These are phyloP conservation scores for Orthosia gothica DNA, from an alignment of 2,888 invertebrate species.

Conservation along the genomic window DNA sequence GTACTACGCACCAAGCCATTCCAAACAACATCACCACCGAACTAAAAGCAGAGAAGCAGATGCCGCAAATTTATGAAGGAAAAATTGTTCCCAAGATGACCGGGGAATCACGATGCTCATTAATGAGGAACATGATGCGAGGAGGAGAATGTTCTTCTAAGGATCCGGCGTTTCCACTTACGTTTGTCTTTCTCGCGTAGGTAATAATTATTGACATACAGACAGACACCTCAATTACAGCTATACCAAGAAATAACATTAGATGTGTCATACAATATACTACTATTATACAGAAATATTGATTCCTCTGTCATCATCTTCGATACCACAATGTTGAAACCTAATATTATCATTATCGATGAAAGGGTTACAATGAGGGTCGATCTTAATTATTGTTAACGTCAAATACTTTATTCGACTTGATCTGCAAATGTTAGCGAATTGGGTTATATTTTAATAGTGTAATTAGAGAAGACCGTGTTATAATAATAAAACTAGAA, in stretches of 20 bases:
- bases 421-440: constrained; percentile 9
- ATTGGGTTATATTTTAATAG: constrained; percentile 30
- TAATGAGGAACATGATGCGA: too few relatives aligned
- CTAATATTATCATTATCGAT: constrained; percentile 44
- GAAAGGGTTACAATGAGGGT: constrained; percentile 41
- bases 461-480: not conserved
- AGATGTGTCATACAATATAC: not conserved
- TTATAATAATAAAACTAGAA: not conserved
- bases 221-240: not conserved
- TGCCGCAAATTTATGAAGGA: too few relatives aligned
- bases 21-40: too few relatives aligned
- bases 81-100: too few relatives aligned
- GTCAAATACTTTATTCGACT: constrained; percentile 29
- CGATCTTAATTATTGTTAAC: constrained; percentile 48
- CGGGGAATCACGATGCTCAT: too few relatives aligned
- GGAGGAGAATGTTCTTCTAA: too few relatives aligned
- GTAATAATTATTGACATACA: not conserved
- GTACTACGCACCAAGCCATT: too few relatives aligned
- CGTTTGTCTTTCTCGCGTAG: too few relatives aligned
- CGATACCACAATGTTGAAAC: constrained; percentile 31
- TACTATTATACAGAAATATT: constrained; percentile 23
- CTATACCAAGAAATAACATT: not conserved
- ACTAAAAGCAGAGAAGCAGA: too few relatives aligned
- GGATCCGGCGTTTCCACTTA: too few relatives aligned
- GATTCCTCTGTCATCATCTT: constrained; percentile 19